Conservation (phyloP, 1,140 invertebrate species). For the Probaryconus sp. region DNA sequence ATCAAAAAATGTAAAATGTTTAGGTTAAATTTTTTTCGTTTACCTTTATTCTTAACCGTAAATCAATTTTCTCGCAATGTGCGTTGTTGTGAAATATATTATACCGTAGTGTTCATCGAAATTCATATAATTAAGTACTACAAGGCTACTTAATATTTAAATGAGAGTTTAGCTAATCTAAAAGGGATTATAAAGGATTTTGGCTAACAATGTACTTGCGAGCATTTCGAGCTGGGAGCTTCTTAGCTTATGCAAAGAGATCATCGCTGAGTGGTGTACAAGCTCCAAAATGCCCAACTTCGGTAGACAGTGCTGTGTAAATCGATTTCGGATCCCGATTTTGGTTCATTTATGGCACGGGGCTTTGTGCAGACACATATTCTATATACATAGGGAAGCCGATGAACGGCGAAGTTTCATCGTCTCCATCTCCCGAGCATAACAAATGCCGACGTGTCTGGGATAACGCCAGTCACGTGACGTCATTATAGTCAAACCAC, state of each 20-base stretch:
- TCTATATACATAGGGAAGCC: constrained; percentile 38
- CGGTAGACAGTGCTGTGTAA: constrained; percentile 43
- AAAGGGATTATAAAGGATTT: constrained; percentile 50
- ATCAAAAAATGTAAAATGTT: too few species aligned
- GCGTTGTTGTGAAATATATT: too few species aligned
- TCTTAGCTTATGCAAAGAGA: constrained; percentile 57
- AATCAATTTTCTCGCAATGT: too few species aligned
- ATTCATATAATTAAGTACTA: constrained; percentile 28
- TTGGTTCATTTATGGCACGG: constrained; percentile 45
- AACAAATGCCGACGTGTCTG: constrained; percentile 38
- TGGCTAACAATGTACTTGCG: constrained; percentile 41
- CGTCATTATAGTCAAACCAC: constrained; percentile 56
- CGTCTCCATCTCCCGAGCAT: constrained; percentile 49
- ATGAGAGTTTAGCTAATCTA: constrained; percentile 45
- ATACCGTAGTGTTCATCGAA: constrained; percentile 4
- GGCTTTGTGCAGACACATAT: constrained; percentile 36
- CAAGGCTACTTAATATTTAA: constrained; percentile 44
- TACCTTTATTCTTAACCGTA: too few species aligned
- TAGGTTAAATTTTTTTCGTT: too few species aligned
- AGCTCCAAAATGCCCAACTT: constrained; percentile 49
- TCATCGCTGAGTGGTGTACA: constrained; percentile 50
- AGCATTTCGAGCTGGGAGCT: constrained; percentile 35
- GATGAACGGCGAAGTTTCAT: constrained; percentile 53
- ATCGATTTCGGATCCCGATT: constrained; percentile 55
- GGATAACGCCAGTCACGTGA: constrained; percentile 61